Evolutionary conservation across 2,113 vertebrate genomes (phyloP).

Genomic region (Cyrtonyx montezumae): DNA sequence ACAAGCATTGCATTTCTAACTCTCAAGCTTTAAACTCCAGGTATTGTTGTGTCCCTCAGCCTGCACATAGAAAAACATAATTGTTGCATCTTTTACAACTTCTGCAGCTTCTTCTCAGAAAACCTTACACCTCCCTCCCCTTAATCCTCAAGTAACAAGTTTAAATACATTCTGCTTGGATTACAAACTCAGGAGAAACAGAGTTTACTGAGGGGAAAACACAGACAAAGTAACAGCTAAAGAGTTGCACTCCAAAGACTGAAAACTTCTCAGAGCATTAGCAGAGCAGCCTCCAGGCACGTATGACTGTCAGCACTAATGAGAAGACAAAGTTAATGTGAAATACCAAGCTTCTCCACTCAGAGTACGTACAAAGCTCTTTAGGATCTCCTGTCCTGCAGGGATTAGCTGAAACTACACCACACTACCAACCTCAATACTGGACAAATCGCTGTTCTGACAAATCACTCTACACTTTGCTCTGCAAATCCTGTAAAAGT

Average conservation of each 20-base stretch:
- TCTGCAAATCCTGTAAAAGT: not conserved
- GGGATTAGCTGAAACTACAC: not conserved
- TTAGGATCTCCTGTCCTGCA: not conserved
- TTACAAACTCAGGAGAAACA: not conserved
- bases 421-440: not conserved
- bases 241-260: slow-evolving; percentile 2
- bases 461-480: not conserved
- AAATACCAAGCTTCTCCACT: not conserved
- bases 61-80: not conserved
- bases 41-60: not conserved
- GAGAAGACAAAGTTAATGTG: not conserved
- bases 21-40: not conserved
- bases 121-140: not conserved
- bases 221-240: slow-evolving; percentile 10
- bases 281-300: not conserved
- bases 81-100: not conserved
- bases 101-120: not conserved
- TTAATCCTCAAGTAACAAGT: not conserved
- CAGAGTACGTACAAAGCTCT: not conserved
- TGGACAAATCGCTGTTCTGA: not conserved
- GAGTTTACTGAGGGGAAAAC: not conserved
- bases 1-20: not conserved
- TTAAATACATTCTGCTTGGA: not conserved
- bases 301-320: not conserved
- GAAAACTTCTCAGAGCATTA: not conserved